Evolutionary conservation across 2,888 invertebrate genomes (phyloP).

Genomic region (Apamea epomidion): DNA sequence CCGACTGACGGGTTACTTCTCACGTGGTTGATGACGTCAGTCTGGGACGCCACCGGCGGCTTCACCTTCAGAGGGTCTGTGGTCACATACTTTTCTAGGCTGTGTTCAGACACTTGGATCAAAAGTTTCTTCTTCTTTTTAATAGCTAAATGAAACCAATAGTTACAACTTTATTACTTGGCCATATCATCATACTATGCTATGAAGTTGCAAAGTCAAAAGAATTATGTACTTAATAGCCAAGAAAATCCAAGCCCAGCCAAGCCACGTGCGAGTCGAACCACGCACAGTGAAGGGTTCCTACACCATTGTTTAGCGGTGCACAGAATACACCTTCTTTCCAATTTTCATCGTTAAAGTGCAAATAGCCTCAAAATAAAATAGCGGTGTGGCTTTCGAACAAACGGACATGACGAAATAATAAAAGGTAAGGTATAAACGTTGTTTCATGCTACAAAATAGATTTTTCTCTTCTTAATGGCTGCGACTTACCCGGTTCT

Average conservation of each 20-base stretch:
- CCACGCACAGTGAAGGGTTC: no score
- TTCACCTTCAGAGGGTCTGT: constrained; percentile 84
- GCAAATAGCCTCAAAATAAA: neutral
- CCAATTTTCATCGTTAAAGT: neutral
- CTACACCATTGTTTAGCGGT: no score
- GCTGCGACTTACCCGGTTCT: constrained; percentile 61
- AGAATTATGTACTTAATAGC: neutral
- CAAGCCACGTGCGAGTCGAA: no score
- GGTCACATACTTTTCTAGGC: constrained; percentile 61
- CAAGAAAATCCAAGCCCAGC: no score
- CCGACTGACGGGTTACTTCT: constrained; percentile 90
- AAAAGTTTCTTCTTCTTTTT: constrained; percentile 78
- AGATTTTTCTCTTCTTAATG: neutral
- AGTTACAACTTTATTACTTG: neutral
- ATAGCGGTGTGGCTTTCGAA: neutral
- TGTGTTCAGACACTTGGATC: constrained; percentile 71
- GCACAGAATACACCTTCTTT: neutral
- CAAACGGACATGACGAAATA: neutral
- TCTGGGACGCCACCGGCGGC: constrained; percentile 84
- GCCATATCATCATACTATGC: neutral
- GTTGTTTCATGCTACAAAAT: neutral
- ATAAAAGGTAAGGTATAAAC: no score
- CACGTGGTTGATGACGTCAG: constrained; percentile 88
- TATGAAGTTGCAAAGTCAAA: neutral
- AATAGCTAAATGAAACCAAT: constrained; percentile 24